Conservation (phyloP, 2,797 vertebrate genomes). For the Hephaestus fuliginosus region DNA sequence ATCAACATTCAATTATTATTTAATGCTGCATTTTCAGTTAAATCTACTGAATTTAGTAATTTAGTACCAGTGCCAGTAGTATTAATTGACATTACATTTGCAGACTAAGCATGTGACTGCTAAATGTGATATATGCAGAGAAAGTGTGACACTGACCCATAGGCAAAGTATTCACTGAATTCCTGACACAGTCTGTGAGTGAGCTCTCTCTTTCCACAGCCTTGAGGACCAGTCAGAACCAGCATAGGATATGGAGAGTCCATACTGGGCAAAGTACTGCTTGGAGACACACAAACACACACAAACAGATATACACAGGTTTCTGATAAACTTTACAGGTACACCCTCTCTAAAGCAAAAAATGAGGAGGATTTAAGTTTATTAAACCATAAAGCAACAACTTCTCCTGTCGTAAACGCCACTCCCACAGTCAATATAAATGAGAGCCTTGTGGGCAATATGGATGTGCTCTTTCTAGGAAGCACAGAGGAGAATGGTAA, state of each 20-base stretch:
- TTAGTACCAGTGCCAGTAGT: neutral
- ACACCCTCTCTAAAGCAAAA: neutral
- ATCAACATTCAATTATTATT: neutral
- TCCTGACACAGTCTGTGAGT: conserved; percentile 91
- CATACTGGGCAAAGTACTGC: conserved; percentile 89
- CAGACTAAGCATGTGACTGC: neutral
- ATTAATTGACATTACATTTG: neutral
- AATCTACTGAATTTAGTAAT: neutral
- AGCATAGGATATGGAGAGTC: conserved; percentile 93
- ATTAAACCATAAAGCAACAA: conserved; percentile 44
- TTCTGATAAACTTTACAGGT: conserved; percentile 26
- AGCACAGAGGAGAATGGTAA: conserved; percentile 54
- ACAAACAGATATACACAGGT: conserved; percentile 26
- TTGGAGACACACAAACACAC: conserved; percentile 61
- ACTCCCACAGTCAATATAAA: conserved; percentile 55
- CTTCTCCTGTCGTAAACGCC: conserved; percentile 30
- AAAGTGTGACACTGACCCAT: conserved; percentile 85
- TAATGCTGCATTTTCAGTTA: neutral
- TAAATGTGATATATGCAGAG: neutral
- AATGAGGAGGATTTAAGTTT: conserved; percentile 10
- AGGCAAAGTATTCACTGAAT: conserved; percentile 90
- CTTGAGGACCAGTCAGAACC: conserved; percentile 91
- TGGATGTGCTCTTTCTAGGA: conserved; percentile 58
- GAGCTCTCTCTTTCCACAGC: conserved; percentile 92
- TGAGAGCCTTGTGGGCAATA: conserved; percentile 42